Evolutionary conservation across 2,797 vertebrate species (phyloP).

Genomic region (Sebastiscus tertius): DNA sequence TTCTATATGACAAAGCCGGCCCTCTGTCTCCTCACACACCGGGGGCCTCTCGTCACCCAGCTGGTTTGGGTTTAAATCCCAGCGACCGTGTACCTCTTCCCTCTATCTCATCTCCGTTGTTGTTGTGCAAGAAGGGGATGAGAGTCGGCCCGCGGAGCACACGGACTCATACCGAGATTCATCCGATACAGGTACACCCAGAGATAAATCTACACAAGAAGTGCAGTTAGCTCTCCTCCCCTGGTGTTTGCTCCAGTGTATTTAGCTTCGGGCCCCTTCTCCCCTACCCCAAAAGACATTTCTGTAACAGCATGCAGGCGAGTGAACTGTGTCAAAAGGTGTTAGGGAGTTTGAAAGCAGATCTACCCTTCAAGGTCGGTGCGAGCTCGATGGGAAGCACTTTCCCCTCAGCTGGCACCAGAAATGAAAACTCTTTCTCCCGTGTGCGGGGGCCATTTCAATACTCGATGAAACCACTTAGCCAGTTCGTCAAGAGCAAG

Average conservation of each 20-base stretch:
- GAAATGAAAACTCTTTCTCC: constrained; percentile 62
- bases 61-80: constrained; percentile 78
- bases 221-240: constrained; percentile 47
- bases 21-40: constrained; percentile 60
- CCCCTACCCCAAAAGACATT: constrained; percentile 66
- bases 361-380: constrained; percentile 77
- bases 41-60: constrained; percentile 70
- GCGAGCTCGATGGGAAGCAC: constrained; percentile 67
- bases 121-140: constrained; percentile 59
- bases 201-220: constrained; percentile 59
- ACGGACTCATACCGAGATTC: constrained; percentile 46
- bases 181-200: constrained; percentile 65
- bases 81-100: constrained; percentile 36
- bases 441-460: constrained; percentile 60
- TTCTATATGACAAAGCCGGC: constrained; percentile 63
- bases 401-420: constrained; percentile 59
- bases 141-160: constrained; percentile 35
- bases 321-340: constrained; percentile 80
- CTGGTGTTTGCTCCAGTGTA: constrained; percentile 59
- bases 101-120: constrained; percentile 58
- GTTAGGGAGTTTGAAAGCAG: constrained; percentile 84
- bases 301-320: constrained; percentile 80
- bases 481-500: constrained; percentile 66
- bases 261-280: constrained; percentile 65
- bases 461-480: constrained; percentile 74